Percentiles rank a stretch among this genome's conserved stretches.
Evolutionary conservation across 2,888 invertebrate species (phyloP).

Genomic region (Adineta ricciae): DNA sequence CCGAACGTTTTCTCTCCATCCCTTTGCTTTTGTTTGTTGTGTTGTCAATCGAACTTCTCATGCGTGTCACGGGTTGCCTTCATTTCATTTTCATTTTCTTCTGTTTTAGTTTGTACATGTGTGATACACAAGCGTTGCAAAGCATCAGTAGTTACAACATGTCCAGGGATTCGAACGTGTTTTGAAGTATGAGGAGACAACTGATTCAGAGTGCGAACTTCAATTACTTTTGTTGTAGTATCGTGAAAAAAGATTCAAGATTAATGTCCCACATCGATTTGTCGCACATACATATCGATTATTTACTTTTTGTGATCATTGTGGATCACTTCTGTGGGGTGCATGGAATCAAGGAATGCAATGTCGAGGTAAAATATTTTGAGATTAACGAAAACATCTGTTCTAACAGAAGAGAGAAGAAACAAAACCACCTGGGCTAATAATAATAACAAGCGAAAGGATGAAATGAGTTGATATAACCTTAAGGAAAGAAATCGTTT

Average conservation of each 20-base stretch:
- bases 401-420: neutral
- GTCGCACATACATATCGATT: conserved; percentile 85
- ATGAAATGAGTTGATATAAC: too few relatives aligned
- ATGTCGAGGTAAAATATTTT: conserved; percentile 63
- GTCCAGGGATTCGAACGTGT: conserved; percentile 69
- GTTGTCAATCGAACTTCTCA: neutral
- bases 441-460: too few relatives aligned
- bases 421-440: too few relatives aligned
- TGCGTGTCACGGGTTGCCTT: neutral
- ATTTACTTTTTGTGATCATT: conserved; percentile 98
- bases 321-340: conserved; percentile 90
- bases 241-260: conserved; percentile 70
- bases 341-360: conserved; percentile 89
- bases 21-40: conserved; percentile 11
- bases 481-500: too few relatives aligned
- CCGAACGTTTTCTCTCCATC: neutral
- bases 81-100: neutral
- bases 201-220: too few relatives aligned
- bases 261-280: conserved; percentile 91
- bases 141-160: conserved; percentile 88
- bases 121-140: conserved; percentile 99
- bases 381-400: neutral
- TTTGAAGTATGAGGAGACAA: conserved; percentile 9
- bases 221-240: neutral
- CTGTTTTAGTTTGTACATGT: conserved; percentile 74